phyloP scores from a whole-genome alignment of 1,140 invertebrate species.

The Drosophila lacertosa region DNA sequence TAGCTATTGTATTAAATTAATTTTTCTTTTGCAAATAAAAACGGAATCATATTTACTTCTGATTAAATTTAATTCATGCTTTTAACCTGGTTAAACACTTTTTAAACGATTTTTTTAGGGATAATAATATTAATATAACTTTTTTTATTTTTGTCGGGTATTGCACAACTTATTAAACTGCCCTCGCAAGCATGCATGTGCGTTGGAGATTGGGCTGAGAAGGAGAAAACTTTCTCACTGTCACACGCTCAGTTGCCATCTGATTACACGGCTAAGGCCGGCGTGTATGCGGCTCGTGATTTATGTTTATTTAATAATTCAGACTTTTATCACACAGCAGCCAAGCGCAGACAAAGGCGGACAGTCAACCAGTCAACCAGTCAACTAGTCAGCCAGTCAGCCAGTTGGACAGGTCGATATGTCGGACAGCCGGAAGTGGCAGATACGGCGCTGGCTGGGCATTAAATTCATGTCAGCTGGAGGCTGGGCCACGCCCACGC shows the following conservation, averaged over 20 bases:
- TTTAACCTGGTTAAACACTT: too few relatives aligned
- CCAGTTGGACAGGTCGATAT: not conserved
- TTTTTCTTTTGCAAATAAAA: too few relatives aligned
- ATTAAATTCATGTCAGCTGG: constrained; percentile 34
- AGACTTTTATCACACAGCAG: constrained; percentile 68
- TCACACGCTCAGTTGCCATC: constrained; percentile 20
- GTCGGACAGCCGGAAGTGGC: constrained; percentile 21
- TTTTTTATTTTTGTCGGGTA: too few relatives aligned
- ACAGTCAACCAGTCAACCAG: not conserved
- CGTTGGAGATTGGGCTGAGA: not conserved
- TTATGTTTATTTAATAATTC: constrained; percentile 80
- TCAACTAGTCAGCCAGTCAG: constrained; percentile 6
- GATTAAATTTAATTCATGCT: too few relatives aligned
- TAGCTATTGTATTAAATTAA: too few relatives aligned
- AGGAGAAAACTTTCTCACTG: not conserved
- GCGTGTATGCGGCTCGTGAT: constrained; percentile 47
- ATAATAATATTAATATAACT: too few relatives aligned
- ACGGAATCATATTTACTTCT: too few relatives aligned
- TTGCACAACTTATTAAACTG: not conserved
- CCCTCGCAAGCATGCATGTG: constrained; percentile 1
- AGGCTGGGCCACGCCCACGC: constrained; percentile 20
- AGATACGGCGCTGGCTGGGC: constrained; percentile 14
- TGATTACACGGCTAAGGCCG: constrained; percentile 25
- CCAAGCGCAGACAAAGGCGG: constrained; percentile 27
- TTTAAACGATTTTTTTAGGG: too few relatives aligned